Evolutionary conservation across 1,140 invertebrate genomes (phyloP), one percentile per base, ranked within the genome.

Genomic region (Theocolax elegans): DNA sequence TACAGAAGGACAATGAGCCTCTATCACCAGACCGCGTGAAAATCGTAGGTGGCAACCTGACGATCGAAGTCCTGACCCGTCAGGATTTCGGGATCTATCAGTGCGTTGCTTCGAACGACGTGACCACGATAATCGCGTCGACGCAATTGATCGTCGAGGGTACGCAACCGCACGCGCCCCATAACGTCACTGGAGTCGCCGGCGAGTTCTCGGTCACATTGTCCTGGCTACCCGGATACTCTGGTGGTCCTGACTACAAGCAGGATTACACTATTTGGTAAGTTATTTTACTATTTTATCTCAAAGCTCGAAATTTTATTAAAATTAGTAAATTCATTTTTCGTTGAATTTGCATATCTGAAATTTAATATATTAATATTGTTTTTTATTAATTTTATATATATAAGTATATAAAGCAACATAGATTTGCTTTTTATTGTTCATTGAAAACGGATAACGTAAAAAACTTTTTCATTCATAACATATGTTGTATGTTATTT

Each of bases 81-180:
- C 90, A 92, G 51, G 97, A 99, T 86, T 96, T 98, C 82, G 97
- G 96, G 8, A 92, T 91, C 77, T 98, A 98, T 83, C 95, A 98
- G 83, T 98, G 97, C 85, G 92, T 97, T 60, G 95, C 95, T 3
- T 92, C 91, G 66, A 99, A 98, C 84, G 95, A 97, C 87, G 94
- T 98, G 67, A 95, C 96, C 46, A 97, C 95, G 1, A 92, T 98
- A 78, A 92, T 96, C 35, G 91, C 93, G 6, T 89, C 92, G 48
- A 97, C 96, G 17, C 93, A 96, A 79, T 87, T 99, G 54, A 94
- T 97, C 69, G 94, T 98, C 63, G 95, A 98, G 87, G 96, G 95
- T 62, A 98, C 96, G 2, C 96, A 97, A 80, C 97, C 97, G 4
- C 96, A 98, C 84, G 95, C 96, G 31, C 97, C 97, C 1, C 96